These are phyloP conservation scores for Drosophila hydei DNA, from an alignment of 1,140 invertebrate species.

Conservation along the genomic window DNA sequence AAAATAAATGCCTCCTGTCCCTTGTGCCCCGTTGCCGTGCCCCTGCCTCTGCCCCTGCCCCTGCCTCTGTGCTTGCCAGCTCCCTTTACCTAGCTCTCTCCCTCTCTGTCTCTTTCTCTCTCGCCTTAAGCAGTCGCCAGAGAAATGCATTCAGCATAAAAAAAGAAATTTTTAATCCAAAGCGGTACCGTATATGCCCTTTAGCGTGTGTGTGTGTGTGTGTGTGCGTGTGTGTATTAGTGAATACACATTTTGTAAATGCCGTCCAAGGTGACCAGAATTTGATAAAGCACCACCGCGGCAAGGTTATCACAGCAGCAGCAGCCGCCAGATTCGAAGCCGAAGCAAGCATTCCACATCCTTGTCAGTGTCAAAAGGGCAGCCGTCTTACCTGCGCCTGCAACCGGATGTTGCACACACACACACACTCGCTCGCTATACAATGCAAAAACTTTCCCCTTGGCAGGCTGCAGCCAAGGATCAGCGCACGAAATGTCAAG, in stretches of 20 bases:
- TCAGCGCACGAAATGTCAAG: constrained; percentile 44
- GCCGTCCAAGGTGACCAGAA: constrained; percentile 75
- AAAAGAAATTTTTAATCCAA: constrained; percentile 79
- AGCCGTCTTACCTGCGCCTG: constrained; percentile 31
- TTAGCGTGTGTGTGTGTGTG: constrained; percentile 23
- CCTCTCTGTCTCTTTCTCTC: not conserved
- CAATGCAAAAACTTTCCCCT: constrained; percentile 50
- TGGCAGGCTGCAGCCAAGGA: constrained; percentile 37
- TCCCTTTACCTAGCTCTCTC: not conserved
- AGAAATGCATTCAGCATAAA: constrained; percentile 69
- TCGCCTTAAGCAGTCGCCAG: constrained; percentile 27
- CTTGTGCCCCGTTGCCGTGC: constrained; percentile 15
- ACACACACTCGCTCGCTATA: constrained; percentile 1
- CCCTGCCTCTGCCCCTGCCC: not conserved
- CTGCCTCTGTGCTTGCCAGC: not conserved
- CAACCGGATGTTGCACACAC: constrained; percentile 63
- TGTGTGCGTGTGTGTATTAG: constrained; percentile 48
- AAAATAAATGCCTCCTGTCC: constrained; percentile 73
- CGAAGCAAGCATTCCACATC: too few species aligned
- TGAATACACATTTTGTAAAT: constrained; percentile 77
- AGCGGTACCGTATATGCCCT: constrained; percentile 58
- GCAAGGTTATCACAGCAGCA: constrained; percentile 47
- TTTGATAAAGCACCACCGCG: constrained; percentile 71
- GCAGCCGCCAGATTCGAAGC: too few species aligned
- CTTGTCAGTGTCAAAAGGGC: constrained; percentile 21